Evolutionary conservation across 2,797 vertebrate species (phyloP).

Genomic region (Pterois miles): DNA sequence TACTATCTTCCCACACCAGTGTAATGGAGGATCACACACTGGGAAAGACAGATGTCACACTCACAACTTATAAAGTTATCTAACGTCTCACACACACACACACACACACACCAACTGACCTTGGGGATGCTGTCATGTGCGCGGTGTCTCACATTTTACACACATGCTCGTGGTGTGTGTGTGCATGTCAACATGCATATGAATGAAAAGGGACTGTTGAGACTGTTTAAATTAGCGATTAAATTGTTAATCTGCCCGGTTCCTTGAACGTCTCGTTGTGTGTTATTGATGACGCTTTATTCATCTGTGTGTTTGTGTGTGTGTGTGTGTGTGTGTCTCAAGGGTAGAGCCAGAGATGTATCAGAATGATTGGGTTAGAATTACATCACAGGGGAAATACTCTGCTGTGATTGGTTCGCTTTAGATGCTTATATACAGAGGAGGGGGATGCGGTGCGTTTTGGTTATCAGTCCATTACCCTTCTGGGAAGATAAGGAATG

Average conservation of each 20-base stretch:
- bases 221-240: constrained; percentile 22
- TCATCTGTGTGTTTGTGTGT: not conserved
- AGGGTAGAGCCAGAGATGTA: constrained; percentile 33
- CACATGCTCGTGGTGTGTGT: not conserved
- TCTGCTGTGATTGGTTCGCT: constrained; percentile 45
- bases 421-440: not conserved
- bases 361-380: constrained; percentile 47
- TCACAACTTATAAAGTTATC: constrained; percentile 58
- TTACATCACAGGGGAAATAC: constrained; percentile 37
- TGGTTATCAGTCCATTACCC: constrained; percentile 62
- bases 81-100: constrained; percentile 15
- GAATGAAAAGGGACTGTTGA: not conserved
- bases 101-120: constrained; percentile 27
- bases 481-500: constrained; percentile 40
- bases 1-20: not conserved
- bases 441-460: not conserved
- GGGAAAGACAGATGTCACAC: constrained; percentile 54
- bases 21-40: constrained; percentile 30
- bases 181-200: not conserved
- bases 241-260: constrained; percentile 2
- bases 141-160: not conserved
- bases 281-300: not conserved
- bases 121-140: constrained; percentile 45
- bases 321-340: constrained; percentile 12
- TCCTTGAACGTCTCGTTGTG: not conserved